Evolutionary conservation across 2,113 vertebrate genomes (phyloP).

Genomic region (Petrocephalus zakoni): DNA sequence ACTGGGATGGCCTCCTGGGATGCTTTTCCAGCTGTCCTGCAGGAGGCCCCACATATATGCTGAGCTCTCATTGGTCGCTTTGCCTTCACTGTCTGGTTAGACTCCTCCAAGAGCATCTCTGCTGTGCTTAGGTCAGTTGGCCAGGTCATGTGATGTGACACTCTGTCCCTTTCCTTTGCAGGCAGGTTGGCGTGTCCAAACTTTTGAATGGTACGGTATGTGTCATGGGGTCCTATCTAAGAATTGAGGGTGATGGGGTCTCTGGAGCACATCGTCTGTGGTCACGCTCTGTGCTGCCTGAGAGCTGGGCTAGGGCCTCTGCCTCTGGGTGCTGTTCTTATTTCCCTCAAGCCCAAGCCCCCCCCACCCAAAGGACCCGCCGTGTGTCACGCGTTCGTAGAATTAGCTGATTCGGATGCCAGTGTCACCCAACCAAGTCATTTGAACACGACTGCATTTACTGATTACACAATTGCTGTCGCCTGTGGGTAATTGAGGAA

Average conservation of each 20-base stretch:
- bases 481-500: constrained; percentile 39
- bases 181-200: not conserved
- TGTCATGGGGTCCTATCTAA: not conserved
- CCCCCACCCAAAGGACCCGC: constrained; percentile 5
- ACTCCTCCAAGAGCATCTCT: not conserved
- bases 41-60: not conserved
- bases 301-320: not conserved
- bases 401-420: constrained; percentile 47
- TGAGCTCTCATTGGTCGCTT: not conserved
- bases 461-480: constrained; percentile 40
- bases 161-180: not conserved
- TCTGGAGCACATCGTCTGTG: not conserved
- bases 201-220: not conserved
- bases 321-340: not conserved
- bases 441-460: constrained; percentile 49
- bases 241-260: too few species aligned
- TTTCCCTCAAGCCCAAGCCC: not conserved
- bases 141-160: not conserved
- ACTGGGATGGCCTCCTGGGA: not conserved
- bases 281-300: not conserved
- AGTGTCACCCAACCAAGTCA: constrained; percentile 42
- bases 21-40: not conserved
- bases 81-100: not conserved
- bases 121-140: not conserved
- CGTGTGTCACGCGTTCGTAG: constrained; percentile 34